phyloP scores from a whole-genome alignment of 2,888 invertebrate species.

The Malacosoma neustria region DNA sequence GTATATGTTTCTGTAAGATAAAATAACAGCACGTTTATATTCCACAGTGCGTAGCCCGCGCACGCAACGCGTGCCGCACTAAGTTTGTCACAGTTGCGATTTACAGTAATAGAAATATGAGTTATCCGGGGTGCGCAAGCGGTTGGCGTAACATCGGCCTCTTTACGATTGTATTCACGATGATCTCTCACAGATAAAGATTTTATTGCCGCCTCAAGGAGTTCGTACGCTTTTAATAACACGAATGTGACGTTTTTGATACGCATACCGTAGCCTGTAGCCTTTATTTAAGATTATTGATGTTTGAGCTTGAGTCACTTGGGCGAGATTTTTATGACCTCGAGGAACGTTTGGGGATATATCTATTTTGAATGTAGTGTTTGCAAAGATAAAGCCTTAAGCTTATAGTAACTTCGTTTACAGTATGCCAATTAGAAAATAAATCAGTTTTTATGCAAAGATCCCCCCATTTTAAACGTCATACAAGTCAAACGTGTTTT shows the following conservation, averaged over 20 bases:
- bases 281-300: not conserved
- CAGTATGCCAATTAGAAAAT: no score
- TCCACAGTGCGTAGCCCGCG: not conserved
- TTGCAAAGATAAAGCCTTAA: no score
- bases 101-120: constrained; percentile 54
- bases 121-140: constrained; percentile 38
- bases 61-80: constrained; percentile 19
- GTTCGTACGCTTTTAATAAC: not conserved
- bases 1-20: no score
- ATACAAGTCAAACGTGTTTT: no score
- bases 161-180: not conserved
- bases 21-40: no score
- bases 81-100: constrained; percentile 30
- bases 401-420: no score
- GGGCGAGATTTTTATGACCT: not conserved
- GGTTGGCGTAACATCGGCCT: constrained; percentile 14
- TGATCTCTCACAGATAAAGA: not conserved
- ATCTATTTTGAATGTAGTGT: no score
- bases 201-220: not conserved
- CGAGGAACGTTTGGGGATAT: no score
- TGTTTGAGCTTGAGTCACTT: not conserved
- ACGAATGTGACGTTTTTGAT: not conserved
- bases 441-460: no score
- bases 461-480: no score
- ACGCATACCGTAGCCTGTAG: not conserved